Percentiles rank a stretch among this genome's conserved stretches.
Evolutionary conservation across 2,797 vertebrate species (phyloP).

Genomic region (Acanthurus lineatus): DNA sequence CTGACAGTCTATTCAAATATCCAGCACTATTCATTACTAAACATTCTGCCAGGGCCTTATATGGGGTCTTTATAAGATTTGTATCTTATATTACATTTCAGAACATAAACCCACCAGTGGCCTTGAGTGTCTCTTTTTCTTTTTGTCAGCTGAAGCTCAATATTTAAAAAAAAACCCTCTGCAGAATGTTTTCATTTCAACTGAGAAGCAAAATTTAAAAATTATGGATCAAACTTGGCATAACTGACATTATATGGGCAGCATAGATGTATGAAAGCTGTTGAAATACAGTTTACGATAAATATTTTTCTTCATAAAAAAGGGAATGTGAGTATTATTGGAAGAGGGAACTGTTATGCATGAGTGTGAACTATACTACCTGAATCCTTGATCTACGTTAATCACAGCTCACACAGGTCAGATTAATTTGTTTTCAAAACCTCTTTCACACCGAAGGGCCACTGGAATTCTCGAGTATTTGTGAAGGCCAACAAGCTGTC

Average conservation of each 20-base stretch:
- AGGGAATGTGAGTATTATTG: neutral
- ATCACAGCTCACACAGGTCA: conserved; percentile 19
- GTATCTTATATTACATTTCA: neutral
- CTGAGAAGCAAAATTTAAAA: neutral
- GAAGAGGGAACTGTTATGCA: neutral
- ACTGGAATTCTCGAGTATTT: conserved; percentile 5
- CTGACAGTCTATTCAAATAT: neutral
- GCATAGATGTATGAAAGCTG: neutral
- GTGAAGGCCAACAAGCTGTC: conserved; percentile 29
- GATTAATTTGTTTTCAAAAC: conserved; percentile 30
- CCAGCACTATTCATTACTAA: neutral
- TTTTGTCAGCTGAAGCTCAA: conserved; percentile 2
- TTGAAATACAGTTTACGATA: neutral
- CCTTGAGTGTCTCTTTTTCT: neutral
- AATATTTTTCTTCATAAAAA: neutral
- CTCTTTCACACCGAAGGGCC: neutral
- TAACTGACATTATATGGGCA: neutral
- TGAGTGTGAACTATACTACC: conserved; percentile 5
- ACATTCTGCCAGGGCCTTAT: neutral
- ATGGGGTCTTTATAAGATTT: neutral
- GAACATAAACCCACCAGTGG: neutral
- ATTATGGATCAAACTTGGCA: neutral
- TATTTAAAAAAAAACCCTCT: conserved; percentile 22
- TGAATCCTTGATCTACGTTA: conserved; percentile 20
- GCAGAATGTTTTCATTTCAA: conserved; percentile 15